Conservation (phyloP, 2,113 vertebrate species). For the Alosa alosa region DNA sequence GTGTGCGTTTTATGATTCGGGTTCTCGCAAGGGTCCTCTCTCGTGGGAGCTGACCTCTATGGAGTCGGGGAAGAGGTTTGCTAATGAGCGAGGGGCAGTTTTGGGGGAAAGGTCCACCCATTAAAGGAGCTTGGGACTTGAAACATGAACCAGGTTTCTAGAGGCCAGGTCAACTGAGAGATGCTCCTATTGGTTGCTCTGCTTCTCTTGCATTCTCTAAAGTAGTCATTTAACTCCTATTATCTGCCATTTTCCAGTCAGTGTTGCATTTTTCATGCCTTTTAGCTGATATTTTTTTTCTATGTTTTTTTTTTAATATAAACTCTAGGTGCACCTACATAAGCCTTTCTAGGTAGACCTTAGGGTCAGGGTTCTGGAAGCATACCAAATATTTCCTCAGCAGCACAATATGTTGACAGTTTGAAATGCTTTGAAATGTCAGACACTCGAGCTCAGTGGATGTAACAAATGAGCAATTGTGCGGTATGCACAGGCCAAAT, state of each 20-base stretch:
- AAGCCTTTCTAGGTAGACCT: not conserved
- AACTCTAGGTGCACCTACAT: not conserved
- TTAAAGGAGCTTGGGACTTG: conserved; percentile 38
- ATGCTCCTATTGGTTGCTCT: not conserved
- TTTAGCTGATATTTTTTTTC: conserved; percentile 5
- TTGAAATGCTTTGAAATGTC: conserved; percentile 14
- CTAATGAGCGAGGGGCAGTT: conserved; percentile 56
- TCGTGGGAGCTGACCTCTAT: conserved; percentile 66
- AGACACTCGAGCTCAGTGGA: conserved; percentile 34
- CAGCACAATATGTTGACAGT: conserved; percentile 14
- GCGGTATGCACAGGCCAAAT: conserved; percentile 42
- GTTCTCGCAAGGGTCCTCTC: conserved; percentile 54
- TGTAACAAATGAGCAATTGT: conserved; percentile 40
- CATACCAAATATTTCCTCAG: not conserved
- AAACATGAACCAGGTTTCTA: conserved; percentile 38
- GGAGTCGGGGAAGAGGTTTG: conserved; percentile 56
- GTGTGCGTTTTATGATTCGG: conserved; percentile 60
- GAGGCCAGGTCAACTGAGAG: conserved; percentile 37
- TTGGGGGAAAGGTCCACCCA: conserved; percentile 25
- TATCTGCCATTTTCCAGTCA: not conserved
- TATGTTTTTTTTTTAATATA: not conserved
- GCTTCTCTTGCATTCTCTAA: not conserved
- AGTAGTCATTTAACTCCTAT: not conserved
- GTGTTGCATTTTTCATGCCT: not conserved
- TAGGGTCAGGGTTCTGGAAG: not conserved